These are phyloP conservation scores for Marmota flaviventris DNA, from an alignment of 2,113 vertebrate species.

Conservation along the genomic window DNA sequence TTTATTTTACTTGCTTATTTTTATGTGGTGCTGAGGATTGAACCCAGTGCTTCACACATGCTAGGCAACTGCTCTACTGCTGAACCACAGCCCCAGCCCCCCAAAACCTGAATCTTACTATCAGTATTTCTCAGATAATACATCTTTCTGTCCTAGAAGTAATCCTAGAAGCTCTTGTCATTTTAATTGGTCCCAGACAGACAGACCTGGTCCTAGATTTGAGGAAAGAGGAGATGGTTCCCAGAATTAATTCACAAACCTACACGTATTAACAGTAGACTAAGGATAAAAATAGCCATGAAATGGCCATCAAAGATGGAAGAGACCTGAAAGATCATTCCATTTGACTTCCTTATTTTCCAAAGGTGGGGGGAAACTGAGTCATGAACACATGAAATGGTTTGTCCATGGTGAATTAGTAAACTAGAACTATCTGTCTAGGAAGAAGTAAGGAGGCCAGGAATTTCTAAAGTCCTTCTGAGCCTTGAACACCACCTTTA, in stretches of 20 bases:
- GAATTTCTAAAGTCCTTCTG: neutral
- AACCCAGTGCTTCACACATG: no score
- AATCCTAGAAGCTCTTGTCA: neutral
- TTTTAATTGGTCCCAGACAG: neutral
- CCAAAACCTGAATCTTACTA: neutral
- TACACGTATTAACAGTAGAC: neutral
- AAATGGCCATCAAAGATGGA: neutral
- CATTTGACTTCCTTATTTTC: conserved; percentile 35
- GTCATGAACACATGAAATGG: neutral
- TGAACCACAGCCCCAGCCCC: no score
- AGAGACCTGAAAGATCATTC: neutral
- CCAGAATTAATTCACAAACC: neutral
- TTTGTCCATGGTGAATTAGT: neutral
- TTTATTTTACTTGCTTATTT: no score
- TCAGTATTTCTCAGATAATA: neutral
- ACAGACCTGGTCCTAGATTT: neutral
- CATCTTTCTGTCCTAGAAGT: neutral
- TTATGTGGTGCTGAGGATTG: no score
- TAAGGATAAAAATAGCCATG: neutral
- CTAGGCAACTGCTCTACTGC: no score
- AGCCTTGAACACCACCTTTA: neutral
- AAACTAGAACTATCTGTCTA: neutral
- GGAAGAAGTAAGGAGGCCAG: neutral
- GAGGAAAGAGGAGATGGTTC: neutral
- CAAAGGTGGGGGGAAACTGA: neutral